Base-by-base conservation (phyloP, 2,888 invertebrate species). In the Lycophotia porphyrea region DNA sequence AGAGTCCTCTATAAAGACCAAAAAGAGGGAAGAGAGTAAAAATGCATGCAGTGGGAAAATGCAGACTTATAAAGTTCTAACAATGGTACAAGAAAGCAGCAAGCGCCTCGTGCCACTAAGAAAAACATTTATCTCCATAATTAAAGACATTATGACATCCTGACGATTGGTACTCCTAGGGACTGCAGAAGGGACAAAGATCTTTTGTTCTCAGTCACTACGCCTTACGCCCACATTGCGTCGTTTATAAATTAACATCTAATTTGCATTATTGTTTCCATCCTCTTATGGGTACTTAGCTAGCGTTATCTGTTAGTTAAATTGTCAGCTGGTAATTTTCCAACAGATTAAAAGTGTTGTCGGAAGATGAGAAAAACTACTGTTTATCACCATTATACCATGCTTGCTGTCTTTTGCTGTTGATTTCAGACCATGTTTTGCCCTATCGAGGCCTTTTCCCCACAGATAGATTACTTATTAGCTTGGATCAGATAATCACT, bases 221-320 rank as follows among this genome's bases (percentile, higher is more conserved):
- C 72, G 55, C 21, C 9, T 27, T 15, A 58, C 80, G 5, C 71
- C 52, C 44, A 82, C 73, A 15, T 58, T 9, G 64, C 81, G 68
- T n/a, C n/a, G 71, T 44, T 31, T 13, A 74, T 71, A 71, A 55
- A 74, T 81, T 82, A 82, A 24, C 64, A 79, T 79, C 24, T 79
- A 42, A 82, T 82, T 79, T 79, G 74, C 74, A 71, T 82, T 52
- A 60, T 61, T 68, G 55, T 74, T 71, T 74, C 60, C 60, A 81
- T 74, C 67, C 70, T 71, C 39, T 31, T 61, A 69, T 31, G 27
- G 34, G 8, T 31, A 27, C 55, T 13, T 31, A 49, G 8, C 13
- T 49, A 39, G 52, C 27, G 2, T 52, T 18, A 65, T 58, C 27
- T 71, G 49, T 13, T 65, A 31, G 13, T 21, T 44, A 39, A 69